Evolutionary conservation across 2,797 vertebrate genomes (phyloP), one percentile per base, ranked within the genome.

Genomic region (Acanthurus leucopareius): DNA sequence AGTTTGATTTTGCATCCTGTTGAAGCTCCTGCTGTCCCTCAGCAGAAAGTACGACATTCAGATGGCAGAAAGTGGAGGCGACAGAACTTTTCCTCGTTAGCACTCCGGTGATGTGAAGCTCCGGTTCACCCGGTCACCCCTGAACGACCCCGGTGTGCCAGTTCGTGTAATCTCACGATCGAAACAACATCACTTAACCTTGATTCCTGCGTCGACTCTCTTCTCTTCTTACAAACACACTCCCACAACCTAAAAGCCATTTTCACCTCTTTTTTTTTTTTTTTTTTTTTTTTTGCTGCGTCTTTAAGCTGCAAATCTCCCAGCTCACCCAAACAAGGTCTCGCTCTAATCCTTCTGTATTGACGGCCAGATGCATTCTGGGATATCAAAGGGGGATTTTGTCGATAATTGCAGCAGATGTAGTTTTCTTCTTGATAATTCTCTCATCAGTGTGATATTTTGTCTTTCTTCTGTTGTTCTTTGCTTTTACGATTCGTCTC

Each of bases 301-400:
- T 49, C 45, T 61, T 76, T 75, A 82, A 72, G 60, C 79, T 70
- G 32, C 19, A 88, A 88, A 86, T 78, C 85, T 66, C 73, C 63
- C 32, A 20, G 11, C 53, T 79, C 71, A 80, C 77, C 79, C 78
- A 86, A 80, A 87, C 77, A 82, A 49, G 61, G 20, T 45, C 51
- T 49, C 10, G 0, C 49, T 68, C 53, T 89, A 86, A 91, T 89
- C 80, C 71, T 40, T 44, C 25, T 1, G 4, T 42, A 58, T 40
- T 28, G 75, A 75, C 14, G 11, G 42, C 17, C 61, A 42, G 77
- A 54, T 76, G 80, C 65, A 82, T 83, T 69, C 54, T 85, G 75
- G 80, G 84, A 80, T 42, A 58, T 65, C 20, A 11, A 28, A 40
- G 42, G 25, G 20, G n/a, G 2, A n/a, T 66, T 59, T 25, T 9